Percentiles rank a stretch among this genome's conserved stretches.
Evolutionary conservation across 2,888 invertebrate genomes (phyloP).

Genomic region (Oscheius sp.): DNA sequence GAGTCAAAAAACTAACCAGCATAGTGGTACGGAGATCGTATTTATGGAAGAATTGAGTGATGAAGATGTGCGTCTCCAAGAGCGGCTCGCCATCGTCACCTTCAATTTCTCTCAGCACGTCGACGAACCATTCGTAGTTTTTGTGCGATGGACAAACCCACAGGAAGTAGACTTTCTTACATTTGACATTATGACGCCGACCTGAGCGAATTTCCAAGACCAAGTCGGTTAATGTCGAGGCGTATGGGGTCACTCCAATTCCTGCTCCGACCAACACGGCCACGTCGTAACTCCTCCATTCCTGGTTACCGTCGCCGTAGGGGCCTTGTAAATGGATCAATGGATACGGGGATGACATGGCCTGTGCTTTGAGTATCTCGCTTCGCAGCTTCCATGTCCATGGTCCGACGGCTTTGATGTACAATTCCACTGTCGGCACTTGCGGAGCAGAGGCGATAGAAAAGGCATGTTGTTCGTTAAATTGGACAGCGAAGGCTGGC

Average conservation of each 20-base stretch:
- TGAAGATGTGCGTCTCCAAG: slow-evolving; percentile 95
- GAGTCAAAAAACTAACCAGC: slow-evolving; percentile 81
- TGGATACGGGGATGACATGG: slow-evolving; percentile 61
- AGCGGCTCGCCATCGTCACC: slow-evolving; percentile 89
- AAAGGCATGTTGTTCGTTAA: slow-evolving; percentile 89
- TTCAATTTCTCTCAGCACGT: slow-evolving; percentile 83
- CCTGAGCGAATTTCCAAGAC: slow-evolving; percentile 86
- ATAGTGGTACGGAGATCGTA: slow-evolving; percentile 95
- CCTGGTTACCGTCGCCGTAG: slow-evolving; percentile 94
- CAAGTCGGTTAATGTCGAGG: slow-evolving; percentile 93
- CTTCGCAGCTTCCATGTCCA: slow-evolving; percentile 93
- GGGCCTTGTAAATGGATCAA: slow-evolving; percentile 86
- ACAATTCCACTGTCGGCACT: slow-evolving; percentile 91
- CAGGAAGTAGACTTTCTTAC: slow-evolving; percentile 95
- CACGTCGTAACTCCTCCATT: slow-evolving; percentile 86
- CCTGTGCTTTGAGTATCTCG: slow-evolving; percentile 62
- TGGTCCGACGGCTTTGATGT: slow-evolving; percentile 87
- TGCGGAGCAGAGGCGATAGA: slow-evolving; percentile 95
- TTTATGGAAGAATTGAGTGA: slow-evolving; percentile 98
- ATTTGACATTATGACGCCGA: slow-evolving; percentile 86
- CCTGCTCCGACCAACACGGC: slow-evolving; percentile 98
- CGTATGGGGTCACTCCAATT: slow-evolving; percentile 96
- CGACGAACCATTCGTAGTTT: slow-evolving; percentile 98
- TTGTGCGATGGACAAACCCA: slow-evolving; percentile 98
- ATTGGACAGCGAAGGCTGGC: slow-evolving; percentile 89